A percentile compares a stretch with the other conserved stretches of the same genome.
phyloP scores from a whole-genome alignment of 1,140 invertebrate genomes.

The Pemphigus obesinymphae region DNA sequence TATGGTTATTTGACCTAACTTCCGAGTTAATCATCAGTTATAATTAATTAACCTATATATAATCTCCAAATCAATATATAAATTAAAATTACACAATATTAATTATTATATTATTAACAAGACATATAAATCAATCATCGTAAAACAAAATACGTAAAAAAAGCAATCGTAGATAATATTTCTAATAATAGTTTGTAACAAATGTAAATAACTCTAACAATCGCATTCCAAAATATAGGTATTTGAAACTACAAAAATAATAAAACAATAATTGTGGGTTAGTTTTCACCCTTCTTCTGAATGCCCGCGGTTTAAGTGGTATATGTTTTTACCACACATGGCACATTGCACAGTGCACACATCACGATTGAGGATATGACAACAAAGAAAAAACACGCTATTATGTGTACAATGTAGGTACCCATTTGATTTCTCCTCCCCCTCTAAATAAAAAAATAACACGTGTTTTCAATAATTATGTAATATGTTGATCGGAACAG shows the following conservation, averaged over 20 bases:
- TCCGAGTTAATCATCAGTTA: neutral
- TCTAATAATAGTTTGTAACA: neutral
- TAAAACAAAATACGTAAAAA: no score
- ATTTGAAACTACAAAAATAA: neutral
- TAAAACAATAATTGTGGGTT: neutral
- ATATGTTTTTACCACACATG: neutral
- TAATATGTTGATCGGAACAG: no score
- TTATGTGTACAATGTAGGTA: neutral
- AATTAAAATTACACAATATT: no score
- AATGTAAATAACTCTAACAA: neutral
- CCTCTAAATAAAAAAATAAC: neutral
- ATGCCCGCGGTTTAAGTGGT: neutral
- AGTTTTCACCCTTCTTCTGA: conserved; percentile 3
- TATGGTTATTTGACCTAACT: no score
- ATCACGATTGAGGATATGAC: neutral
- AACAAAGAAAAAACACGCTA: neutral
- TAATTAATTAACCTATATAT: neutral
- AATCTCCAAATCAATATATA: no score
- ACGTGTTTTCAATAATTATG: neutral
- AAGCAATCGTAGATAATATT: no score
- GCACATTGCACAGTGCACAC: neutral
- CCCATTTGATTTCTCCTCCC: neutral
- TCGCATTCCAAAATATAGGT: neutral
- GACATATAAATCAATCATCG: no score
- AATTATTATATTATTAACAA: no score